These are phyloP conservation scores for Neopelma chrysocephalum DNA, from an alignment of 2,797 vertebrate genomes.

Conservation along the genomic window DNA sequence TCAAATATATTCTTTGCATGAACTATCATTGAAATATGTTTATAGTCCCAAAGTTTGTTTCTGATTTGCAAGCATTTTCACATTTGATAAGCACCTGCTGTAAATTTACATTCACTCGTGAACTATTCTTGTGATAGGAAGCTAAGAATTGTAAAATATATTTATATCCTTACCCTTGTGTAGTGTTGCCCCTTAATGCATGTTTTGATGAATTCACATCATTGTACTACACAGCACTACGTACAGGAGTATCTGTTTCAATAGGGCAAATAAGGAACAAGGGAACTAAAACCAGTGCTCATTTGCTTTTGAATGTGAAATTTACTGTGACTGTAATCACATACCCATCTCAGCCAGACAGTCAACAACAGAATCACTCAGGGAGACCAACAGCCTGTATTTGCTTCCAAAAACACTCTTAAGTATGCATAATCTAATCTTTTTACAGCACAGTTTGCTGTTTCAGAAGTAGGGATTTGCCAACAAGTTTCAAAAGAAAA, in stretches of 20 bases:
- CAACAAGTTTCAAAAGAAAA: not conserved
- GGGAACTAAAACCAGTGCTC: slow-evolving; percentile 21
- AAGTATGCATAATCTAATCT: not conserved
- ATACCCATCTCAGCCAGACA: not conserved
- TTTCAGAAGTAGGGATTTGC: not conserved
- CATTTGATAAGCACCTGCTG: slow-evolving; percentile 76
- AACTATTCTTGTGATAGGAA: slow-evolving; percentile 57
- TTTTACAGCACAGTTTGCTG: not conserved
- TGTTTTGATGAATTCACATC: slow-evolving; percentile 67
- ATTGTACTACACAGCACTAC: not conserved
- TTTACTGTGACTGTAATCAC: slow-evolving; percentile 6
- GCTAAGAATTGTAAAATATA: slow-evolving; percentile 67
- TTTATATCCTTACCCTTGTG: slow-evolving; percentile 60
- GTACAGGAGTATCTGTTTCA: slow-evolving; percentile 7
- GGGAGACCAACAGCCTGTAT: not conserved
- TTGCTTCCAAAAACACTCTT: not conserved
- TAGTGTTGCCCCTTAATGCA: slow-evolving; percentile 49
- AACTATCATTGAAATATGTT: slow-evolving; percentile 67
- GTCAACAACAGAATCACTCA: not conserved
- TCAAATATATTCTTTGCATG: slow-evolving; percentile 43
- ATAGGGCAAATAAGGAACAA: not conserved
- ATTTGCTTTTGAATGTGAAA: slow-evolving; percentile 25
- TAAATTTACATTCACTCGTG: slow-evolving; percentile 71
- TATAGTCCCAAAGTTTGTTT: slow-evolving; percentile 67
- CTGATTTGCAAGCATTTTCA: slow-evolving; percentile 75